These are phyloP conservation scores for Eristalis tenax DNA, from an alignment of 2,888 invertebrate genomes.

Conservation along the genomic window DNA sequence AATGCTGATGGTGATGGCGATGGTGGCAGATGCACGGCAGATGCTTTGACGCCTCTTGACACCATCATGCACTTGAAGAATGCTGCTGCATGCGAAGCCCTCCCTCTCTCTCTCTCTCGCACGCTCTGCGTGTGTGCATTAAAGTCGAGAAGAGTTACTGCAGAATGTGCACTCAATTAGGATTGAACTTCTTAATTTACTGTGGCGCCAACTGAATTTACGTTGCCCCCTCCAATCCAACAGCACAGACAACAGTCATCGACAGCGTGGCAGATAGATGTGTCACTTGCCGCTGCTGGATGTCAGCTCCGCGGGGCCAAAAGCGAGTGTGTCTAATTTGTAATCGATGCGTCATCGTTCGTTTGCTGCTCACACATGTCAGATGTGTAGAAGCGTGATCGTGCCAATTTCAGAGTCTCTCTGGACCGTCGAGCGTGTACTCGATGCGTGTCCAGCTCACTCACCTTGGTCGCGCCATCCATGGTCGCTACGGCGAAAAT, in stretches of 20 bases:
- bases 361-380: neutral
- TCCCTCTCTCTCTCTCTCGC: no score
- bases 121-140: conserved; percentile 24
- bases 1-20: neutral
- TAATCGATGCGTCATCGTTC: conserved; percentile 34
- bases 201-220: conserved; percentile 49
- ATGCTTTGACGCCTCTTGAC: conserved; percentile 67
- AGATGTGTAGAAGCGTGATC: neutral
- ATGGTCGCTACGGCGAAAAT: neutral
- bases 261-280: neutral
- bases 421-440: neutral
- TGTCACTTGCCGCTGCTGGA: conserved; percentile 42
- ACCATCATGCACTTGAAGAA: conserved; percentile 66
- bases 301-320: conserved; percentile 7
- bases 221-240: neutral
- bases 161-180: conserved; percentile 65
- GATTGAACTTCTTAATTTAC: conserved; percentile 39
- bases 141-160: conserved; percentile 7
- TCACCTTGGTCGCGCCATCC: neutral
- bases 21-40: conserved; percentile 57
- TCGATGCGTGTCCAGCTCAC: neutral
- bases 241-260: neutral
- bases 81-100: conserved; percentile 29
- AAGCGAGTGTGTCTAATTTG: conserved; percentile 14
- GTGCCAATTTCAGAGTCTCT: neutral